Evolutionary conservation across 2,113 vertebrate species (phyloP), one percentile per base, ranked within the genome.

Genomic region (Lucifuga dentata): DNA sequence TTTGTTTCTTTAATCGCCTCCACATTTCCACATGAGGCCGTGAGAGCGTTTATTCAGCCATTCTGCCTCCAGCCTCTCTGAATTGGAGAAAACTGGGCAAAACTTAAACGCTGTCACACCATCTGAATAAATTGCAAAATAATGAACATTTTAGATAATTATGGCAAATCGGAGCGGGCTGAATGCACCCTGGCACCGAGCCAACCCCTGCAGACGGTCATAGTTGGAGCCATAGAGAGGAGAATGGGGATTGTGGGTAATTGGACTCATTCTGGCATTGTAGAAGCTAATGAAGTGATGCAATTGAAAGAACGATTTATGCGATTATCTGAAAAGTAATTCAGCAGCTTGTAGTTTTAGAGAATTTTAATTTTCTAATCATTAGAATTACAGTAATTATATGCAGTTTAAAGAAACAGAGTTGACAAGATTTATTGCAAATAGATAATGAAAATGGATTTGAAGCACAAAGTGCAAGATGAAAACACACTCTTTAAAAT

Each of bases 111-210:
- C 78, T 57, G 74, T 55, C 68, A 52, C 73, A 52, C 63, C 60
- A 39, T 76, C 73, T 78, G 80, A 85, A 86, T 75, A 75, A 63
- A 86, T 68, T 8, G 68, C 70, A 66, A 72, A 79, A 76, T 71
- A 85, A 86, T 77, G 74, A 88, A 88, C 80, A 79, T 86, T 84
- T 83, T 53, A 64, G 81, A 85, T 78, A 80, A 87, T 83, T 76
- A 80, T 29, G 21, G 56, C 59, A 13, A 74, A 81, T 87, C 80
- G 74, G 59, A 74, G 53, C 76, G 64, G 11, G 62, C 55, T 78
- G 58, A 81, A 84, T 60, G 78, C 81, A 57, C 63, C 35, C 71
- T 88, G 87, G 87, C 86, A 36, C 3, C 1, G 12, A 1, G 78
- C 85, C 85, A 85, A 58, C 49, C 53, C 55, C 75, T 11, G 43